phyloP scores from a whole-genome alignment of 1,140 invertebrate genomes.

The Neotoxoptera formosana region DNA sequence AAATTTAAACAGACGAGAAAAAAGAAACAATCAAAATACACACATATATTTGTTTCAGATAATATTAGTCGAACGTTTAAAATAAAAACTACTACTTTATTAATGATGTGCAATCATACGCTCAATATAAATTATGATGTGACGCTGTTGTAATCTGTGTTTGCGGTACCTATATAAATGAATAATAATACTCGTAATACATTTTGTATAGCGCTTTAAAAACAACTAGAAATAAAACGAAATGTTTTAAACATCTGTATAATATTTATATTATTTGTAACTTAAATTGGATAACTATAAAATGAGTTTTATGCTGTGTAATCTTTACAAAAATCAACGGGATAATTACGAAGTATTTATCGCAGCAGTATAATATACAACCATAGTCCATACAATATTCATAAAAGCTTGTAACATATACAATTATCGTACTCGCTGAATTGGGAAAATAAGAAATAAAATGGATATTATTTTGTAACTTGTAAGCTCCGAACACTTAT shows the following conservation, averaged over 20 bases:
- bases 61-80: background rate
- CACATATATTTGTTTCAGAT: background rate
- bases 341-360: constrained; percentile 3
- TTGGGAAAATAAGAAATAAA: background rate
- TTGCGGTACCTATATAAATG: background rate
- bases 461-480: background rate
- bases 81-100: background rate
- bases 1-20: background rate
- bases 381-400: background rate
- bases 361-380: background rate
- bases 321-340: background rate
- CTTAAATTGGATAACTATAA: constrained; percentile 8
- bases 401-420: background rate
- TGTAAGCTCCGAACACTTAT: background rate
- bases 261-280: background rate
- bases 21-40: background rate
- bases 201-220: background rate
- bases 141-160: background rate
- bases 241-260: background rate
- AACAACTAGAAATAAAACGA: background rate
- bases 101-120: background rate
- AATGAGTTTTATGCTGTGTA: background rate
- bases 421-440: background rate
- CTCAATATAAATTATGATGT: background rate
- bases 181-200: background rate